phyloP scores from a whole-genome alignment of 2,113 vertebrate genomes.

The Herpailurus yagouaroundi region DNA sequence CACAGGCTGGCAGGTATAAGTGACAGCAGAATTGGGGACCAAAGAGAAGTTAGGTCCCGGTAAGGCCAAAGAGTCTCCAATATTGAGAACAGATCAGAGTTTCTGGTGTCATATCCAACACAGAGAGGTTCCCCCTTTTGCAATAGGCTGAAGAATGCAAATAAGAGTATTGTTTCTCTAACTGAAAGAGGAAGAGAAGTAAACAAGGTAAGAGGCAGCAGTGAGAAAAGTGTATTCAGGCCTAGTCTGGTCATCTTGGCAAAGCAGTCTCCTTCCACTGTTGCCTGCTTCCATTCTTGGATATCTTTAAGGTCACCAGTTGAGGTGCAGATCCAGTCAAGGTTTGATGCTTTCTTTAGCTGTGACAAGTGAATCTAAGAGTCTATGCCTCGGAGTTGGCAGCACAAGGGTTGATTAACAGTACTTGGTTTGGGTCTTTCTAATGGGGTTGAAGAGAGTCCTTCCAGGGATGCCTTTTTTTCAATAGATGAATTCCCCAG shows the following conservation, averaged over 20 bases:
- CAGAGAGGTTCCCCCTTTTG: background rate
- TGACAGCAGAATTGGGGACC: background rate
- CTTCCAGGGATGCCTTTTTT: background rate
- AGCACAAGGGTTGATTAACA: background rate
- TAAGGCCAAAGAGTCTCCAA: background rate
- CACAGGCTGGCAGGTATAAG: background rate
- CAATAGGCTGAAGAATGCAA: background rate
- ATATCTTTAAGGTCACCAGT: background rate
- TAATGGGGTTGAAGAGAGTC: background rate
- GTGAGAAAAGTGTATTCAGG: background rate
- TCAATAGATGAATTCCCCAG: background rate
- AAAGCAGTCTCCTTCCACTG: background rate
- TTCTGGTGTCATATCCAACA: background rate
- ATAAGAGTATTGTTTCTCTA: background rate
- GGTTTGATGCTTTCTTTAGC: background rate
- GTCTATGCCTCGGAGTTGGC: background rate
- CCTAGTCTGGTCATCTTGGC: background rate
- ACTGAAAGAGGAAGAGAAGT: background rate
- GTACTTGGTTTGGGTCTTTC: background rate
- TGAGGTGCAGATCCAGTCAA: background rate
- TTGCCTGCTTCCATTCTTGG: background rate
- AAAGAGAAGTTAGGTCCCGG: background rate
- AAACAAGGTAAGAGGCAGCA: background rate
- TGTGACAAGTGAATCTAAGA: background rate
- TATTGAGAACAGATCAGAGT: background rate